Evolutionary conservation across 2,888 invertebrate genomes (phyloP), one percentile per base, ranked within the genome.

Genomic region (Criorhina ranunculi): DNA sequence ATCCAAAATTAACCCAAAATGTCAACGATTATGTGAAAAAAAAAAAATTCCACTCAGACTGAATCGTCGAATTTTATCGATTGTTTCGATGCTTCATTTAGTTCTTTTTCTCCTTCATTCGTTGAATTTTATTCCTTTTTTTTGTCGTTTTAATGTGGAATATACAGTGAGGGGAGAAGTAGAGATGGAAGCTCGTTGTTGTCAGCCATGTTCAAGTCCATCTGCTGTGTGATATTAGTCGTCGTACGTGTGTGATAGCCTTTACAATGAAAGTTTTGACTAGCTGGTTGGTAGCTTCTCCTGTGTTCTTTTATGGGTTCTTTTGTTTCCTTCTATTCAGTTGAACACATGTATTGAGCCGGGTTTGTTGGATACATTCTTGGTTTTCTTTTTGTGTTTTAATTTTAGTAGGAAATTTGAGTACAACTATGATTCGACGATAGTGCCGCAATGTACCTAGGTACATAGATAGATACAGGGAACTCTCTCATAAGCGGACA

Each of bases 271-370:
- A 62, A 24, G 29, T 53, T 62, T 49, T 24, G 1, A 3, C 4
- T 24, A 24, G 59, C 33, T 59, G 24, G 59, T 33, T 69, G 44
- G 51, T 35, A 60, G 46, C 69, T 37, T 46, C 35, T 44, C 12
- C 53, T 15, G 53, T 44, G 69, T 55, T 77, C 77, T 62, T 77
- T 77, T 77, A 69, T 77, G 77, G 77, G 31, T 46, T 77, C 77
- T 69, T 69, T 69, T 77, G 77, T 69, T 67, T 59, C 15, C 51
- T 9, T 67, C 55, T 55, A n/a, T n/a, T 44, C 31, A 15, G 19
- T 35, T 42, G 19, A 77, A 77, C 69, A 77, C 60, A 77, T 53
- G 60, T 60, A 44, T 62, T 37, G 44, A 77, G 69, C 77, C 77
- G 67, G 77, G 60, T 69, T 73, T 67, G 12, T 77, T 51, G 59